Evolutionary conservation across 1,140 invertebrate genomes (phyloP), one percentile per base, ranked within the genome.

Genomic region (Drosophila pruinosa): DNA sequence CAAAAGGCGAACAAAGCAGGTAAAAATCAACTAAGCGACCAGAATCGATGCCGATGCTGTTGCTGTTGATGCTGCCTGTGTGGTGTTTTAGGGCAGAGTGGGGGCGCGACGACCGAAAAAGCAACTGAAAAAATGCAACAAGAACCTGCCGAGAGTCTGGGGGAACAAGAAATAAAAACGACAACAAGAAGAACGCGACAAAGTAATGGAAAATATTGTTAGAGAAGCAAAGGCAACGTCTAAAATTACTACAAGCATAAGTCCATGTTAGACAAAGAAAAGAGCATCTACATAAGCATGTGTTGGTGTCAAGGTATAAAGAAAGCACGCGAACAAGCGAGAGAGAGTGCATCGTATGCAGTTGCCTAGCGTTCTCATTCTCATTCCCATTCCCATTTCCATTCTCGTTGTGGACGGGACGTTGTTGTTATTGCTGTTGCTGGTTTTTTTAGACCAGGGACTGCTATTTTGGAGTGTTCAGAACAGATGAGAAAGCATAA

Each of bases 91-190:
- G 43, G 56, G 28, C 43, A 22, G 28, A 36, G 56, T 24, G 41
- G 61, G 61, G 69, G 62, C 47, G 61, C 67, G 31, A 39, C 56
- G 43, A 47, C 41, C 38, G 22, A 34, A 52, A 68, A 80, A 74
- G 59, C 43, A 85, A 83, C 80, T 85, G 80, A 83, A 85, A 85
- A 78, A 70, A 78, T 78, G 79, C 79, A 83, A 65, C 76, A 76
- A 83, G 72, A 85, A 80, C 76, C 79, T 82, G 79, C 75, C 78
- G n/a, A 26, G 58, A 70, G n/a, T n/a, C 15, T 75, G 36, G 4
- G 15, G 15, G 15, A 41, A 19, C 17, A 21, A 12, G 54, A 43
- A 14, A 52, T 50, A 64, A 50, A 38, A 72, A 63, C 41, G 72
- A 61, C 47, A 83, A 78, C 62, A 85, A 52, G 52, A 81, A 68